Percentiles rank a stretch among this genome's conserved stretches.
phyloP scores from a whole-genome alignment of 2,113 vertebrate species.

The Uropsilus gracilis region DNA sequence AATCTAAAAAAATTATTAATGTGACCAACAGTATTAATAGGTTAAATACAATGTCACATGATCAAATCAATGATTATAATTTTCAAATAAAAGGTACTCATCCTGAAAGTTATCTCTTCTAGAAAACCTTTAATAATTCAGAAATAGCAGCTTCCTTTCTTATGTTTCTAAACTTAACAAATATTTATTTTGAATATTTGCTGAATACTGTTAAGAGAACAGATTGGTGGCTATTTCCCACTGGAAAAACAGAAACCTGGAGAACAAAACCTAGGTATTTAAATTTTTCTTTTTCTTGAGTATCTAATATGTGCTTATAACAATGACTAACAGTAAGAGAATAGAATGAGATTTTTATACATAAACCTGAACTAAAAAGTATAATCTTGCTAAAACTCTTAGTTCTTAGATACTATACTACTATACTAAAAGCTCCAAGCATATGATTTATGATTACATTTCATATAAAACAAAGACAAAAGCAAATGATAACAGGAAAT shows the following conservation, averaged over 20 bases:
- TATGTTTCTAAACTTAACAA: background rate
- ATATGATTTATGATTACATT: constrained; percentile 56
- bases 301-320: background rate
- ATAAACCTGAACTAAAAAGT: constrained; percentile 25
- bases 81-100: background rate
- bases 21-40: too few relatives aligned
- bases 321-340: background rate
- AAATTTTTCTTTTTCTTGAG: background rate
- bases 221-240: background rate
- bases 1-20: too few relatives aligned
- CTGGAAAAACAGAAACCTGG: background rate
- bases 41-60: too few relatives aligned
- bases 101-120: background rate
- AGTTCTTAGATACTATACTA: constrained; percentile 50
- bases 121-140: background rate
- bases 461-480: constrained; percentile 56
- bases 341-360: background rate
- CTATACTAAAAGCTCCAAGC: background rate
- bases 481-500: constrained; percentile 57
- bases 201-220: too few relatives aligned
- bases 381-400: constrained; percentile 48
- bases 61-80: background rate
- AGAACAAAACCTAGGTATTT: background rate
- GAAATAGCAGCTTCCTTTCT: background rate
- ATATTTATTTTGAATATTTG: background rate